Evolutionary conservation across 2,888 invertebrate genomes (phyloP).

Genomic region (Mimumesa dahlbomi): DNA sequence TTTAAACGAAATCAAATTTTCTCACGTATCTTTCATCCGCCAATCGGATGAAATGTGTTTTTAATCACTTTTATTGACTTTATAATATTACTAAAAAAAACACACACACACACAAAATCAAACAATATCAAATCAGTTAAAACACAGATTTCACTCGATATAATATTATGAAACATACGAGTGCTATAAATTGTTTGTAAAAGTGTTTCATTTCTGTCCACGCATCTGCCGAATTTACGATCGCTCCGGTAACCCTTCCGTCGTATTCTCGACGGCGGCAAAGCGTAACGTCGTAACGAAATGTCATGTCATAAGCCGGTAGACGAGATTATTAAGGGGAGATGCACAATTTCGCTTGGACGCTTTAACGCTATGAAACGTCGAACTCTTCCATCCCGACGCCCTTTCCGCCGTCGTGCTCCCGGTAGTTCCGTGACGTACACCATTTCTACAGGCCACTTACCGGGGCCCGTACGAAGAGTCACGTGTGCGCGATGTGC

Average conservation of each 20-base stretch:
- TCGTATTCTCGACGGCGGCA: neutral
- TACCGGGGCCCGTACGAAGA: neutral
- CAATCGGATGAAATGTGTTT: neutral
- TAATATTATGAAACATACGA: too few species aligned
- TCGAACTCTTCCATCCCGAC: constrained; percentile 30
- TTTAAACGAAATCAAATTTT: constrained; percentile 10
- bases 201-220: neutral
- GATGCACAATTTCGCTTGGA: constrained; percentile 29
- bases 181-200: too few species aligned
- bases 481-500: constrained; percentile 6
- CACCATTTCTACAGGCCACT: constrained; percentile 12
- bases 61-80: neutral
- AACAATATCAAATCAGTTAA: too few species aligned
- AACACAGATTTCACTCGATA: too few species aligned
- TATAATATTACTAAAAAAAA: neutral
- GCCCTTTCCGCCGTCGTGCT: constrained; percentile 4
- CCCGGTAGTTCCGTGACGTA: constrained; percentile 18
- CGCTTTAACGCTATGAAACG: constrained; percentile 16
- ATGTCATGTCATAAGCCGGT: constrained; percentile 7
- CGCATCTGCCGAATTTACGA: constrained; percentile 1
- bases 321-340: constrained; percentile 32
- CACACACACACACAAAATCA: too few species aligned
- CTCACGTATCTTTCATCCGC: too few species aligned
- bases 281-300: constrained; percentile 25
- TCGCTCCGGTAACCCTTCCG: constrained; percentile 4